Evolutionary conservation across 2,888 invertebrate species (phyloP), one percentile per base, ranked within the genome.

Genomic region (Folsomia candida): DNA sequence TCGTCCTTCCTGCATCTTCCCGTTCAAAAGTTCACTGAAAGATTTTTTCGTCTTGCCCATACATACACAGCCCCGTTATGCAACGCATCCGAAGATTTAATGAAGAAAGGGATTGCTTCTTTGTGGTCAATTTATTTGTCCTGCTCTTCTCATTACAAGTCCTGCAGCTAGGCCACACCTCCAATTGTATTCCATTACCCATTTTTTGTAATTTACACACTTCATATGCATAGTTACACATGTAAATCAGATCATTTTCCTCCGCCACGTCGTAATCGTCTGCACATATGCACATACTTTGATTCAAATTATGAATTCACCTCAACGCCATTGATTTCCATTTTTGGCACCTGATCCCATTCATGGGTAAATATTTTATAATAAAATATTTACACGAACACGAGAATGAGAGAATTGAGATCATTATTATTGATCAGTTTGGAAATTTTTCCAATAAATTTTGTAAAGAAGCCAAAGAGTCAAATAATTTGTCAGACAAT

Each of bases 81-180:
- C 37, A 37, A 37, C 14, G 14, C 37, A 37, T 37, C 37, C 14
- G 37, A 37, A 37, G 37, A 37, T 37, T 37, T 37, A 37, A 37
- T 37, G 37, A 61, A 28, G 20, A 61, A 28, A 51, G 24, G 47
- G n/a, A 64, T 64, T 64, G 63, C 51, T 64, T 64, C 63, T 47
- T 64, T 37, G 22, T 64, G 63, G 63, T 37, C 63, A 64, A 64
- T 64, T 64, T 64, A 51, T 64, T 37, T 64, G 63, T 64, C 63
- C 51, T 59, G 29, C 28, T 37, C 37, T 4, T n/a, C n/a, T 37
- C 14, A 14, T 37, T 37, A 37, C 37, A 37, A 28, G 62, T 26
- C 24, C 24, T 28, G 28, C n/a, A 62, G 29, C 62, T 28, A 26
- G 9, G 37, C 62, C 62, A 62, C 62, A 62, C 62, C 62, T 62